Conservation (phyloP, 30 jellyfish, hydroid and myxozoan species). For the Aurelia coerulea region DNA sequence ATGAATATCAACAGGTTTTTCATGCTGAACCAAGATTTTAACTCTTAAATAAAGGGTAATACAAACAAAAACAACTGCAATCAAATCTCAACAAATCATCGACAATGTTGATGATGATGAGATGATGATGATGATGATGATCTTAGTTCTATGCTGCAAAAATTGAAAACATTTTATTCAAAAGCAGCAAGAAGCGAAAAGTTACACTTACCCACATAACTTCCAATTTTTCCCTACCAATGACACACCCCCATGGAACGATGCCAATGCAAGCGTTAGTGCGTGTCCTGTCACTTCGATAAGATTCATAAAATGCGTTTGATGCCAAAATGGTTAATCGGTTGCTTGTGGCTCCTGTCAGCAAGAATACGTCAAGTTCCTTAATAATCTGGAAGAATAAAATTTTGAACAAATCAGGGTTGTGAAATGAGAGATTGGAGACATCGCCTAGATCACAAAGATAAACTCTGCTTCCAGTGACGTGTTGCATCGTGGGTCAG, state of each 20-base stretch:
- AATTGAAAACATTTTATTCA: neutral
- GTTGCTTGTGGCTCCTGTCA: neutral
- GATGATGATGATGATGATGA: no score
- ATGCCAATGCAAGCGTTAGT: slow-evolving; percentile 6
- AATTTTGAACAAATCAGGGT: no score
- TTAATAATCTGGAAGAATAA: neutral
- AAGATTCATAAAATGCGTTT: neutral
- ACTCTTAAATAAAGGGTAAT: no score
- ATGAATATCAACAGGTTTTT: no score
- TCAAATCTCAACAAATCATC: no score
- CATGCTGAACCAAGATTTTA: no score
- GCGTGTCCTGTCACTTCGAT: neutral
- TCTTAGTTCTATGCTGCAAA: neutral
- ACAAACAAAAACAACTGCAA: no score
- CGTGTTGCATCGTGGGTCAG: no score
- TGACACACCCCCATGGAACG: slow-evolving; percentile 8
- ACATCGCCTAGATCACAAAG: no score
- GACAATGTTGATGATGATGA: no score
- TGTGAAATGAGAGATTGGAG: no score
- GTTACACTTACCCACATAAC: neutral
- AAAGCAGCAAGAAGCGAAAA: neutral
- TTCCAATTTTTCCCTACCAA: neutral
- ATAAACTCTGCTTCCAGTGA: no score
- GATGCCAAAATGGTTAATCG: neutral
- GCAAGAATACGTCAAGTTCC: neutral